Base-by-base conservation (phyloP, 2,797 vertebrate species). In the Cirrhinus molitorella region DNA sequence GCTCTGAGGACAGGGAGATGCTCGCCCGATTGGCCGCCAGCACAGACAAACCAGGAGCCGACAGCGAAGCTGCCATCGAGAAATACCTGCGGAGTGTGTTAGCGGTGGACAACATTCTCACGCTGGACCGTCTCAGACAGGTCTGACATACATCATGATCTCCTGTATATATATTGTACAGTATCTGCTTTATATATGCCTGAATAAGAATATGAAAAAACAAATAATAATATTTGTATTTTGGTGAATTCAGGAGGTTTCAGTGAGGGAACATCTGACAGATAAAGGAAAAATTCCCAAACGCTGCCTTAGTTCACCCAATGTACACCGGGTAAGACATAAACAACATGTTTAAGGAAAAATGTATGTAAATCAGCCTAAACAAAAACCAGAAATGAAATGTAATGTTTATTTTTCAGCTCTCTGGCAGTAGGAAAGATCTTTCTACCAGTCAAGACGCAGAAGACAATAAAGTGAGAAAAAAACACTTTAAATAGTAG, bases 41-140 rank as follows among this genome's bases (percentile, higher is more conserved):
- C 0, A 94, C 97, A 17, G 96, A 97, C 83, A 96, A 94, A 83
- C 90, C 95, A 5, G 95, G 95, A 43, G 96, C 97, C 0, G 97
- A 97, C 68, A 97, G 96, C 0, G 96, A 98, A 88, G 97, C 96
- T 0, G 96, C 97, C 16, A 97, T 99, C 0, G 97, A 99, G 91
- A 99, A 98, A 81, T 99, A 99, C 88, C 94, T 99, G 70, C 89
- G 97, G 37, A 98, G 97, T 0, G 96, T 99, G n/a, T 94, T 99
- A 88, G 97, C 97, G 0, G 96, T 99, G 86, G 98, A 99, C 92
- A 99, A 99, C 93, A 97, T 98, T 70, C 95, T 99, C 68, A 99
- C 97, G 0, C 90, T 99, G 87, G 98, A 99, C 28, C 92, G 97
- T 13, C 95, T 99, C 85, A 95, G 98, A 90, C 98, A 99, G 98